These are phyloP conservation scores for Acromyrmex heyeri DNA, from an alignment of 1,140 invertebrate genomes.

Conservation along the genomic window DNA sequence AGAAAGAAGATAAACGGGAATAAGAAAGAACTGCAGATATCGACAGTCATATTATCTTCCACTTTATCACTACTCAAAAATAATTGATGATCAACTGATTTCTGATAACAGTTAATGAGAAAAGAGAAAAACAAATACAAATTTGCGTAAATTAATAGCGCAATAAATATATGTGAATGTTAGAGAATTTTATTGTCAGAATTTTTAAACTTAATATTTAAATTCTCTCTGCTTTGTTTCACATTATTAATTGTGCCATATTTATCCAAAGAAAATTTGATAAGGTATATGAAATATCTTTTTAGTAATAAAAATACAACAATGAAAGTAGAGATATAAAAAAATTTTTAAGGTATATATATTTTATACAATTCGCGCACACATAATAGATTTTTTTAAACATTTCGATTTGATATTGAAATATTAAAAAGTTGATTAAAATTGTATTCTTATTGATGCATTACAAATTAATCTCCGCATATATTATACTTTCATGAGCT, in stretches of 20 bases:
- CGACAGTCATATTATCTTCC: slow-evolving; percentile 15
- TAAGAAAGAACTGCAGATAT: neutral
- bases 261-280: neutral
- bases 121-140: neutral
- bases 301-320: neutral
- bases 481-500: neutral
- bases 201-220: neutral
- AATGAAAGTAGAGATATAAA: neutral
- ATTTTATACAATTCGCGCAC: neutral
- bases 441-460: slow-evolving; percentile 5
- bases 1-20: neutral
- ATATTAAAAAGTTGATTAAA: slow-evolving; percentile 3
- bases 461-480: neutral
- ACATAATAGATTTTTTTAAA: neutral
- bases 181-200: neutral
- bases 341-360: neutral
- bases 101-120: slow-evolving; percentile 1
- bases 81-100: neutral
- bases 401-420: neutral
- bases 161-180: neutral
- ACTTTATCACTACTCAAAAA: neutral
- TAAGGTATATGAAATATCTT: neutral
- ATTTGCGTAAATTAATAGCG: neutral
- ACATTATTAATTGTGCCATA: neutral
- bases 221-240: neutral